phyloP scores from a whole-genome alignment of 1,140 invertebrate genomes.

The Lysiphlebus fabarum region DNA sequence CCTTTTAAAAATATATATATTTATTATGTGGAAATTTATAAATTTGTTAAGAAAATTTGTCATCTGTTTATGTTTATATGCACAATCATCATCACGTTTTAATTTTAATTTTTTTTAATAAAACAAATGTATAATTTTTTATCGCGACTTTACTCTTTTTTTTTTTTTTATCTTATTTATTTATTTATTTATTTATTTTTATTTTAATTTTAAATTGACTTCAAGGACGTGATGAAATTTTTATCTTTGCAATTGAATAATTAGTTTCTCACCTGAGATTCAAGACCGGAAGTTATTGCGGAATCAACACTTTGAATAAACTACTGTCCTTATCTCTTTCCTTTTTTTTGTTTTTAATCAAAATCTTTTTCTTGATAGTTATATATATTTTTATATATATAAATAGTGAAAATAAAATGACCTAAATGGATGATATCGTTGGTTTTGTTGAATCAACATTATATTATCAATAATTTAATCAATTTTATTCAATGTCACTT shows the following conservation, averaged over 20 bases:
- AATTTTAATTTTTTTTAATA: conserved; percentile 18
- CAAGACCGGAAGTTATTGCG: conserved; percentile 1
- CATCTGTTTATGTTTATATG: too few species aligned
- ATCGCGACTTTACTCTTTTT: not conserved
- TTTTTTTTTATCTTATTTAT: conserved; percentile 19
- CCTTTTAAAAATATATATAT: conserved; percentile 3
- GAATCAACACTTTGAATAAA: not conserved
- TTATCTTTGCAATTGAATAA: not conserved
- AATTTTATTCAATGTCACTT: too few species aligned
- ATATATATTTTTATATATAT: too few species aligned
- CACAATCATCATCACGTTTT: conserved; percentile 22
- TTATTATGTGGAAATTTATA: conserved; percentile 8
- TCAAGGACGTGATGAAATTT: conserved; percentile 31
- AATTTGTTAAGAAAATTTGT: too few species aligned
- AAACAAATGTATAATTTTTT: not conserved
- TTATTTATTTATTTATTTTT: conserved; percentile 27
- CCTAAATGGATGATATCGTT: too few species aligned
- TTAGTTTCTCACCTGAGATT: conserved; percentile 19
- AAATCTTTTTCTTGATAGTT: too few species aligned
- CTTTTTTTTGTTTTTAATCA: too few species aligned
- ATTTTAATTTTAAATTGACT: conserved; percentile 28
- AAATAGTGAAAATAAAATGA: too few species aligned
- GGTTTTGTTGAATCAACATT: too few species aligned
- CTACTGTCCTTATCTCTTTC: too few species aligned
- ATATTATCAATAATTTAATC: too few species aligned